A percentile compares a stretch with the other conserved stretches of the same genome.
phyloP scores from a whole-genome alignment of 2,113 vertebrate species.

The Hippopotamus amphibius region DNA sequence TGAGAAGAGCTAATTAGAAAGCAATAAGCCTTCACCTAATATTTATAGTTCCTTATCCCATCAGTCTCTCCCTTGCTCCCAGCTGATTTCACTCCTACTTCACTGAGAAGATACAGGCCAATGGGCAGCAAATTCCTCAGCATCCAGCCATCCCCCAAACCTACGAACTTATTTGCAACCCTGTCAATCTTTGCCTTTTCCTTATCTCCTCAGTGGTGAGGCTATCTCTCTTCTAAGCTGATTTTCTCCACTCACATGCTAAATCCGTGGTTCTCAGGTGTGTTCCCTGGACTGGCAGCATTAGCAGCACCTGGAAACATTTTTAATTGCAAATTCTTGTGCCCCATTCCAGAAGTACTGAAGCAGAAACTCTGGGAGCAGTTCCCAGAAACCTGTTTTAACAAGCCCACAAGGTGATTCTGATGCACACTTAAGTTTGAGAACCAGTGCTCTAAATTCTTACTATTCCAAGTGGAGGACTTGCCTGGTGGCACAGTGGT shows the following conservation, averaged over 20 bases:
- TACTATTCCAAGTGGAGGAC: neutral
- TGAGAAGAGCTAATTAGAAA: neutral
- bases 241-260: neutral
- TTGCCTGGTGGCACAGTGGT: no score
- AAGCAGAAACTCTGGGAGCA: neutral
- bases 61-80: neutral
- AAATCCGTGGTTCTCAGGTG: neutral
- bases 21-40: neutral
- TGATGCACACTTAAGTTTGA: neutral
- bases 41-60: neutral
- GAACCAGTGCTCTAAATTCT: neutral
- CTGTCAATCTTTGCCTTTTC: neutral
- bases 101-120: constrained; percentile 9
- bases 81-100: constrained; percentile 14
- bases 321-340: neutral
- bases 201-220: neutral
- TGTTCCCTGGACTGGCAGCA: neutral
- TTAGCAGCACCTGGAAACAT: neutral
- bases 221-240: neutral
- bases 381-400: neutral
- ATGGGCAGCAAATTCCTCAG: neutral
- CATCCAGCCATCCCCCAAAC: neutral
- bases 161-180: neutral
- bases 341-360: neutral
- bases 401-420: neutral